These are phyloP conservation scores for Ochotona curzoniae DNA, from an alignment of 2,113 vertebrate genomes.

Conservation along the genomic window DNA sequence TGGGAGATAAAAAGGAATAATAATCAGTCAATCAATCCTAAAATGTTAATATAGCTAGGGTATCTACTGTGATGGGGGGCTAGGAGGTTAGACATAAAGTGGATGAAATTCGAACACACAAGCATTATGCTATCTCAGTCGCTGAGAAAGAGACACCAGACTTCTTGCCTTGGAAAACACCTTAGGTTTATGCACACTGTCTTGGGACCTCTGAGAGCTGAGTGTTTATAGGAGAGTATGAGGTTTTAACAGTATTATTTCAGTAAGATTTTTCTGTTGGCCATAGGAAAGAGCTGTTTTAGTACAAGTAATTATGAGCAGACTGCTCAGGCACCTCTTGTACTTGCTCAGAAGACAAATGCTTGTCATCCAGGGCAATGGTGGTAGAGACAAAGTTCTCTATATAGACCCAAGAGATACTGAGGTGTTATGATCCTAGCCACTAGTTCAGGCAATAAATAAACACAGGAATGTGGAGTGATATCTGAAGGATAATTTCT, in stretches of 20 bases:
- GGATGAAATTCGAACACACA: neutral
- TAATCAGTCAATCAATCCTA: neutral
- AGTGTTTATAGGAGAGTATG: neutral
- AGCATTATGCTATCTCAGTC: neutral
- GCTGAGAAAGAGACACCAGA: neutral
- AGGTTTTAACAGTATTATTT: conserved; percentile 2
- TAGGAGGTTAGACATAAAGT: neutral
- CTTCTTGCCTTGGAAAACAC: neutral
- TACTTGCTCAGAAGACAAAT: neutral
- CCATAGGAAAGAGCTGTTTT: neutral
- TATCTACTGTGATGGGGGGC: neutral
- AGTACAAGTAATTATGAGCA: neutral
- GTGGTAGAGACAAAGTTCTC: neutral
- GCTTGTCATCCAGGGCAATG: neutral
- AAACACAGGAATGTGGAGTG: neutral
- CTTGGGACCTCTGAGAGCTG: neutral
- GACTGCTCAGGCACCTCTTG: neutral
- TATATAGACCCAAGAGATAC: neutral
- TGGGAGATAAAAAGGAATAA: neutral
- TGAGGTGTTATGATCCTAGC: neutral
- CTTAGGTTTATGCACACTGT: neutral
- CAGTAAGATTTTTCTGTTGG: neutral
- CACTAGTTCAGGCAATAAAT: neutral
- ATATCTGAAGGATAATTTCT: neutral
- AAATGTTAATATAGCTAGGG: neutral